Evolutionary conservation across 2,797 vertebrate species (phyloP).

Genomic region (Clarias laeviceps): DNA sequence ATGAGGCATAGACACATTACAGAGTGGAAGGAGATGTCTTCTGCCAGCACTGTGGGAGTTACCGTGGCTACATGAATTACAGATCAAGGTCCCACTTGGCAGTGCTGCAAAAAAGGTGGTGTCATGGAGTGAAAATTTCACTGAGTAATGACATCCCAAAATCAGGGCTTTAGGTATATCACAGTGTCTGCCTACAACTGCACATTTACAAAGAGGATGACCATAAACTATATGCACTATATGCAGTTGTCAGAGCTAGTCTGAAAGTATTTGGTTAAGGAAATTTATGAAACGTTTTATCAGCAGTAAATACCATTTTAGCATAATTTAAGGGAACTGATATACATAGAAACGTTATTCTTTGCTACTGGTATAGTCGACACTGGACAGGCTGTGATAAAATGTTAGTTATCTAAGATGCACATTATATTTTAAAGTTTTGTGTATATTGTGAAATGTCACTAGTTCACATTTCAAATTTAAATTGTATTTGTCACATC

Average conservation of each 20-base stretch:
- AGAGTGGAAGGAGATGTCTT: constrained; percentile 44
- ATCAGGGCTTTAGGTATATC: constrained; percentile 12
- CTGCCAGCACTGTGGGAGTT: constrained; percentile 41
- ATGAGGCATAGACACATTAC: constrained; percentile 40
- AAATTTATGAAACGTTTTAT: neutral
- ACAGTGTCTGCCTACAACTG: neutral
- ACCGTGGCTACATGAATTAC: constrained; percentile 45
- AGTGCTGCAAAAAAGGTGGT: constrained; percentile 9
- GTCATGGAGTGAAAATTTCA: constrained; percentile 22
- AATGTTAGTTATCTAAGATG: neutral
- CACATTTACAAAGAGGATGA: neutral
- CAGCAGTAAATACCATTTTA: neutral
- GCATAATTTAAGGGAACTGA: neutral
- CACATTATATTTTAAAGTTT: neutral
- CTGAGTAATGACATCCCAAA: constrained; percentile 3
- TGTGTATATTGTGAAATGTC: neutral
- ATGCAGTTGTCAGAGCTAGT: neutral
- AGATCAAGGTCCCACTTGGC: constrained; percentile 35
- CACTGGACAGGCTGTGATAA: neutral
- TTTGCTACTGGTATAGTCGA: neutral
- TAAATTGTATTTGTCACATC: no score
- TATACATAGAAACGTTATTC: neutral
- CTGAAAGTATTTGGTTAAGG: neutral
- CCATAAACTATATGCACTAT: neutral
- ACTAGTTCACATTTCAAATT: no score